A percentile compares a stretch with the other conserved stretches of the same genome.
Conservation (phyloP, 2,888 invertebrate species). For the Tenthredo livida region DNA sequence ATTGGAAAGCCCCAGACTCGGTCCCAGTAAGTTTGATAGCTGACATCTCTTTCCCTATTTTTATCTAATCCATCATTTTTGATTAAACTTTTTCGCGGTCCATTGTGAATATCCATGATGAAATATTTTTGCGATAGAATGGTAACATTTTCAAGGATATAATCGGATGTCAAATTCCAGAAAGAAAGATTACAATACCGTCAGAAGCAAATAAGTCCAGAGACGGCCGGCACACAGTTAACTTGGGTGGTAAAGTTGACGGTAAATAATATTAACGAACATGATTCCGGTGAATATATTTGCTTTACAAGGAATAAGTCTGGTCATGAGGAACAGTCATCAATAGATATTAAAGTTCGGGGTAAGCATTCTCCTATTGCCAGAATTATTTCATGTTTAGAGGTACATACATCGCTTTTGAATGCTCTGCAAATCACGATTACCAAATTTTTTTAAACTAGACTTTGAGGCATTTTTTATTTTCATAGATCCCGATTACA, state of each 20-base stretch:
- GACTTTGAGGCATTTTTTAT: neutral
- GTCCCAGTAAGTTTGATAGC: neutral
- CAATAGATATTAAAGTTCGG: neutral
- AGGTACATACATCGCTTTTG: neutral
- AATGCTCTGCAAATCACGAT: neutral
- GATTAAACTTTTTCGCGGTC: too few species aligned
- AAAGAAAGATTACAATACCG: neutral
- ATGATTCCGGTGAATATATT: neutral
- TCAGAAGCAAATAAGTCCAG: accelerated
- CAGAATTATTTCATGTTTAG: neutral
- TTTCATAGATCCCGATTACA: slow-evolving; percentile 61
- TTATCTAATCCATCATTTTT: too few species aligned
- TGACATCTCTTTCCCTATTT: neutral
- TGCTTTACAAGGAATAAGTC: neutral
- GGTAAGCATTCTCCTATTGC: neutral
- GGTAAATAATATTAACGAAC: neutral
- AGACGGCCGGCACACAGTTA: neutral
- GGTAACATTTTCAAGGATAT: neutral
- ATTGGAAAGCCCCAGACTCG: slow-evolving; percentile 64
- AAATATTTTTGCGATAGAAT: neutral
- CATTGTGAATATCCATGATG: too few species aligned
- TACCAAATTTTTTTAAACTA: neutral
- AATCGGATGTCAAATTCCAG: neutral
- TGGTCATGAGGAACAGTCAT: neutral
- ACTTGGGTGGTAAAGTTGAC: neutral